Percentiles rank a stretch among this genome's conserved stretches.
Conservation (phyloP, 2,888 invertebrate species). For the Ophion obscuratus region DNA sequence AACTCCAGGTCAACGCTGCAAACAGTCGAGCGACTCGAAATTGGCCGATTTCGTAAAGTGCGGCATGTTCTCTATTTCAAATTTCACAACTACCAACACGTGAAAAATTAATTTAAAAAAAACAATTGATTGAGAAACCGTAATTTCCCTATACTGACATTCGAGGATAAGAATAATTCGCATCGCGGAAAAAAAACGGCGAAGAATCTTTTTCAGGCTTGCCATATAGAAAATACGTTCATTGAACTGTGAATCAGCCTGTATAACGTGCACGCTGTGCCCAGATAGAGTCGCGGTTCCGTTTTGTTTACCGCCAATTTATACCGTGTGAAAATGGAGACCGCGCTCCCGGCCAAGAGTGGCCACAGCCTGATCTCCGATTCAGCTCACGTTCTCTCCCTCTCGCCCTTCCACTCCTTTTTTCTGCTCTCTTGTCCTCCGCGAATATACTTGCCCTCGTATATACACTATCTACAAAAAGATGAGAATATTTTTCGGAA, state of each 20-base stretch:
- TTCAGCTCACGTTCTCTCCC: conserved; percentile 36
- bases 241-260: conserved; percentile 6
- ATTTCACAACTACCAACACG: too few species aligned
- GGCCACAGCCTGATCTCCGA: conserved; percentile 37
- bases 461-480: too few species aligned
- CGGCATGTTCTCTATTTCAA: background rate
- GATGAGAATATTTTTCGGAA: too few species aligned
- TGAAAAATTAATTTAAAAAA: too few species aligned
- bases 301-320: conserved; percentile 76
- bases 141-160: too few species aligned
- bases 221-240: background rate
- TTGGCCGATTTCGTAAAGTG: background rate
- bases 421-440: background rate
- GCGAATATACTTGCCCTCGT: too few species aligned
- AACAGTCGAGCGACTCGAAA: background rate
- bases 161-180: background rate
- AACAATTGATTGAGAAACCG: too few species aligned
- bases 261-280: conserved; percentile 68
- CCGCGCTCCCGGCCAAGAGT: conserved; percentile 13
- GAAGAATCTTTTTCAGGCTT: background rate
- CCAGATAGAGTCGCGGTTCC: conserved; percentile 75
- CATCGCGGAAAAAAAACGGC: background rate
- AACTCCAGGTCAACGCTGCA: background rate
- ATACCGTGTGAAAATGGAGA: conserved; percentile 73
- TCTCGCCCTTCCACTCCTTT: background rate